These are phyloP conservation scores for Mesocricetus auratus DNA, from an alignment of 2,113 vertebrate genomes.

Conservation along the genomic window DNA sequence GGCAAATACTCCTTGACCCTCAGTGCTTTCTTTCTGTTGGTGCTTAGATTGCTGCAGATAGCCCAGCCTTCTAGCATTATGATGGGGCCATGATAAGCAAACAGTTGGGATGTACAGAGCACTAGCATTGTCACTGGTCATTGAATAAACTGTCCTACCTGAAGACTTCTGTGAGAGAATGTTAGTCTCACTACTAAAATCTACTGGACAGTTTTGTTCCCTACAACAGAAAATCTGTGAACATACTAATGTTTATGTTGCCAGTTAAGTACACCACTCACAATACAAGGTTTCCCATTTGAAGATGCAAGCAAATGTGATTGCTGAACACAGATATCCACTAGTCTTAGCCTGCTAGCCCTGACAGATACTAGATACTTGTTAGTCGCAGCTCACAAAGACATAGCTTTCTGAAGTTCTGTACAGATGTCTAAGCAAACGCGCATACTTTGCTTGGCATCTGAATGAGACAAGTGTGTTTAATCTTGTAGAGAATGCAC, in stretches of 20 bases:
- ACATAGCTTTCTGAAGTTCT: conserved; percentile 35
- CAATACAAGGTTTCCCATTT: background rate
- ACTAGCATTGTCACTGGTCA: background rate
- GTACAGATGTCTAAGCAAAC: conserved; percentile 28
- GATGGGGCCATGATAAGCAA: background rate
- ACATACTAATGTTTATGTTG: background rate
- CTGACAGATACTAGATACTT: conserved; percentile 39
- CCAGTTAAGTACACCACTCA: background rate
- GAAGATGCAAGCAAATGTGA: background rate
- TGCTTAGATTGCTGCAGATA: background rate
- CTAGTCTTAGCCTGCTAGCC: background rate
- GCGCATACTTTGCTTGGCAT: conserved; percentile 16
- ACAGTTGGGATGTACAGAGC: background rate
- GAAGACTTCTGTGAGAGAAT: background rate
- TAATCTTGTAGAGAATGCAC: conserved; percentile 46
- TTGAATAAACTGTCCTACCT: background rate
- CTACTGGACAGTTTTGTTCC: background rate
- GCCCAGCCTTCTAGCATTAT: background rate
- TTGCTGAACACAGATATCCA: background rate
- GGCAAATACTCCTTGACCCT: background rate
- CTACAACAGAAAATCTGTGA: background rate
- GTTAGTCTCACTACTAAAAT: background rate
- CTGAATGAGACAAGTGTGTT: conserved; percentile 24
- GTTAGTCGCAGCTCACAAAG: conserved; percentile 25
- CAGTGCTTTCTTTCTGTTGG: background rate